These are phyloP conservation scores for Polyploca ridens DNA, from an alignment of 2,888 invertebrate genomes.

Conservation along the genomic window DNA sequence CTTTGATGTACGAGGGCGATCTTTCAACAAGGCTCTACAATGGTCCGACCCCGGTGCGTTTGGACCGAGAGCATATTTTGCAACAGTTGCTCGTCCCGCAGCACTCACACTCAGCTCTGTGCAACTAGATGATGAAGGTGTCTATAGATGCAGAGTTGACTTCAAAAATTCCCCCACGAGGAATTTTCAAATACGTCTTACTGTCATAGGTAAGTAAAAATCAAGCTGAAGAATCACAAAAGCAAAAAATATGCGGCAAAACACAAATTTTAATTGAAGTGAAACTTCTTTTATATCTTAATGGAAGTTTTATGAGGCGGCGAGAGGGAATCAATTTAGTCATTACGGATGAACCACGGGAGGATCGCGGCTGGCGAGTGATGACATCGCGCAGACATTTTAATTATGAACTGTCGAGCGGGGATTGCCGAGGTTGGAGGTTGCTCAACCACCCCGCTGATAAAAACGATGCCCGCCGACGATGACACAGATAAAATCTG, in stretches of 20 bases:
- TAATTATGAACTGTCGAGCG: constrained; percentile 80
- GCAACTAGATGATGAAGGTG: constrained; percentile 93
- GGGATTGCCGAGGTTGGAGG: constrained; percentile 51
- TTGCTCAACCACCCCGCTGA: constrained; percentile 54
- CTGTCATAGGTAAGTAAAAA: constrained; percentile 92
- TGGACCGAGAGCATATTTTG: constrained; percentile 93
- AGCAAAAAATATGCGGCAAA: neutral
- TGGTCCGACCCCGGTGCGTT: constrained; percentile 94
- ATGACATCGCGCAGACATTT: constrained; percentile 78
- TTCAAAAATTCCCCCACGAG: constrained; percentile 95
- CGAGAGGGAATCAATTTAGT: constrained; percentile 77
- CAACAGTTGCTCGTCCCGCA: constrained; percentile 91
- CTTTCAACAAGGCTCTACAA: constrained; percentile 92
- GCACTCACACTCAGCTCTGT: constrained; percentile 93
- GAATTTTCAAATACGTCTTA: constrained; percentile 94
- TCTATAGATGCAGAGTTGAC: constrained; percentile 94
- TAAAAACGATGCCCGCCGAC: constrained; percentile 67
- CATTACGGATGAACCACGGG: constrained; percentile 61
- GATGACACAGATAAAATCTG: constrained; percentile 77
- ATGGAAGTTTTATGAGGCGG: constrained; percentile 60
- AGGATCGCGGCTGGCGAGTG: constrained; percentile 53
- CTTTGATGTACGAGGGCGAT: constrained; percentile 93
- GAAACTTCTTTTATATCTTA: constrained; percentile 45
- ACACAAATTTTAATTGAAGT: constrained; percentile 30
- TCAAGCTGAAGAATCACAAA: neutral